Base-by-base conservation (phyloP, 2,113 vertebrate species). In the Psittacus erithacus region DNA sequence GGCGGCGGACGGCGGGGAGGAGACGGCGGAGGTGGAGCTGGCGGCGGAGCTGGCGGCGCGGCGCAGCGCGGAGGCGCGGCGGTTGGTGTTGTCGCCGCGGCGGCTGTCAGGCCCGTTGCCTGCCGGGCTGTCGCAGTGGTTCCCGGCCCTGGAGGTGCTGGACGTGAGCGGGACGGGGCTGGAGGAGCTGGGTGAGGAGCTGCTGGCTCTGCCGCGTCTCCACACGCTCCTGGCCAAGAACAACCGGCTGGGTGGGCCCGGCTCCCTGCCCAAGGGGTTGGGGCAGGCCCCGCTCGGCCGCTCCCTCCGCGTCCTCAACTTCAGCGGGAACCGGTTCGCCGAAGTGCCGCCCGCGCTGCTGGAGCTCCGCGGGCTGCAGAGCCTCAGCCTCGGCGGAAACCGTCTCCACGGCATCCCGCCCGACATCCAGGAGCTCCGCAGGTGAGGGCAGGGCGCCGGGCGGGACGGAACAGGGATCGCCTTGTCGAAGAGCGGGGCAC, bases 341-440 rank as follows among this genome's bases (percentile, higher is more conserved):
- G 98, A 98, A 95, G 93, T 99, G 73, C 99, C 99, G 4, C 93
- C 98, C 59, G 97, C 98, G 94, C 97, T 99, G 47, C 98, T 98
- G 71, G 98, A 97, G 90, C 98, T 99, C 76, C 97, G 94, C 38
- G 98, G 98, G 22, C 98, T 99, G 57, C 99, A 98, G 89, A 99
- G 99, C 68, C 99, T 99, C 43, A 99, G 99, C 35, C 97, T 99
- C 68, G 99, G 99, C n/a, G 99, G 99, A 68, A 99, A 99, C 98
- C 97, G 99, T 78, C 98, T 99, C 49, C 99, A 98, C 93, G 95
- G 96, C 97, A 99, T 99, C 94, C 99, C 99, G 6, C 93, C 98
- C 10, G 99, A 99, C 87, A 99, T 99, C 88, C 99, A 99, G 88
- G 98, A 98, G 73, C 96, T 99, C 68, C 98, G 93, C 93, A 99